Evolutionary conservation across 2,797 vertebrate species (phyloP).

Genomic region (Acrossocheilus wenchowensis): DNA sequence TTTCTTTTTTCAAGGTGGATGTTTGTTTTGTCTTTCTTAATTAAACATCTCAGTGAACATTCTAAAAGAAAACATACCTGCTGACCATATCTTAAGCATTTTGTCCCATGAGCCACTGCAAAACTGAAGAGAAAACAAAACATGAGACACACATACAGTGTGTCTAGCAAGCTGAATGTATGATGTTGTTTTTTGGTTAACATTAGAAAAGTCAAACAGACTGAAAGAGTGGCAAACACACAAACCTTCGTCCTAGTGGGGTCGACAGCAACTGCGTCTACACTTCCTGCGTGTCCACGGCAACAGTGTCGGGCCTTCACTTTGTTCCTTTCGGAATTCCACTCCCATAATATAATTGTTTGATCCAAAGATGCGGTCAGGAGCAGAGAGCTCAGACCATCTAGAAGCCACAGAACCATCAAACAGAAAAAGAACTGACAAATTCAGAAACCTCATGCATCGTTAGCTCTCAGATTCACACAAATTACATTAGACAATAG

Average conservation of each 20-base stretch:
- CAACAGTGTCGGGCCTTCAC: slow-evolving; percentile 92
- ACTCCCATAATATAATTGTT: slow-evolving; percentile 94
- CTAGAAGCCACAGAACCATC: slow-evolving; percentile 60
- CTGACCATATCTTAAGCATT: slow-evolving; percentile 98
- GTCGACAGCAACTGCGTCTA: slow-evolving; percentile 89
- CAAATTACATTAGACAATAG: neutral
- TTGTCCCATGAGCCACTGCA: slow-evolving; percentile 99
- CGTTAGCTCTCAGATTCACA: neutral
- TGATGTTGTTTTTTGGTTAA: neutral
- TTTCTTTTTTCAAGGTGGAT: neutral
- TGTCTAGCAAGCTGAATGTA: neutral
- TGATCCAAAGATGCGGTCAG: slow-evolving; percentile 96
- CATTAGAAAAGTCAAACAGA: neutral
- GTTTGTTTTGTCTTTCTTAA: neutral
- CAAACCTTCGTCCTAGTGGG: slow-evolving; percentile 86
- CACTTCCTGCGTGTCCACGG: slow-evolving; percentile 91
- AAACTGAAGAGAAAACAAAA: slow-evolving; percentile 78
- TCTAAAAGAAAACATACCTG: slow-evolving; percentile 78
- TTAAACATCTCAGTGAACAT: neutral
- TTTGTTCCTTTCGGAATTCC: slow-evolving; percentile 92
- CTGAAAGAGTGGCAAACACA: neutral
- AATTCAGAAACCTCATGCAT: neutral
- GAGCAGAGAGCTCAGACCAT: slow-evolving; percentile 82
- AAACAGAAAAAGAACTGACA: neutral
- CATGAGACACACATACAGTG: neutral